Base-by-base conservation (phyloP, 2,888 invertebrate species). In the Cybosia mesomella region DNA sequence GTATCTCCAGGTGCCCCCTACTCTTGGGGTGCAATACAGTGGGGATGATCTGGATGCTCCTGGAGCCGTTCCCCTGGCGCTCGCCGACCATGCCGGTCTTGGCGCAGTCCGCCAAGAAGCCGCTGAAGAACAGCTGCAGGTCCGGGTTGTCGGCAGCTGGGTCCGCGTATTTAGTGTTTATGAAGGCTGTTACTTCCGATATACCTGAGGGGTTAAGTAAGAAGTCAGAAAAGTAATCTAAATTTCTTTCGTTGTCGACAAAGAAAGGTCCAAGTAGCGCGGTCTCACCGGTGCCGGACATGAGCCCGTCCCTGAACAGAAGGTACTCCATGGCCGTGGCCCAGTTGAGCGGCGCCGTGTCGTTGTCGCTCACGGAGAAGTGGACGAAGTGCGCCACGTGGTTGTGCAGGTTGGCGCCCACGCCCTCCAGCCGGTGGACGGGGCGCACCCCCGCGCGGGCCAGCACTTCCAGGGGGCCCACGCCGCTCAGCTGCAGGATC, bases 271-370 rank as follows among this genome's bases (percentile, higher is more conserved):
- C n/a, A n/a, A 5, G 5, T 1, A 18, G n/a, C 5, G 4, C n/a
- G n/a, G n/a, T 21, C 34, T 54, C 81, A 94, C 98, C 98, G 57
- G 98, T 98, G 24, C 98, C 98, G 18, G 98, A 98, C 98, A 98
- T 98, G 0, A 98, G 95, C 2, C 98, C 98, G 87, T 98, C 98
- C 67, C 98, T 96, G 91, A 98, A 98, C 15, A 98, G 95, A 36
- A 98, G 91, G 83, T 98, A 98, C 88, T 98, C 98, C 98, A 98
- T 98, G 2, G 98, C 98, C 0, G 98, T 98, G 22, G 98, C 98
- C 98, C 98, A 98, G 91, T 98, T 98, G n/a, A 98, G 95, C 0
- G 98, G 97, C 0, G 97, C 95, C 0, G 98, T 98, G 85, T 98
- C 97, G 70, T 98, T 97, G 85, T 98, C 98, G 76, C 97, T 97